Conservation (phyloP, 2,888 invertebrate species). For the Eupithecia pulchellata region DNA sequence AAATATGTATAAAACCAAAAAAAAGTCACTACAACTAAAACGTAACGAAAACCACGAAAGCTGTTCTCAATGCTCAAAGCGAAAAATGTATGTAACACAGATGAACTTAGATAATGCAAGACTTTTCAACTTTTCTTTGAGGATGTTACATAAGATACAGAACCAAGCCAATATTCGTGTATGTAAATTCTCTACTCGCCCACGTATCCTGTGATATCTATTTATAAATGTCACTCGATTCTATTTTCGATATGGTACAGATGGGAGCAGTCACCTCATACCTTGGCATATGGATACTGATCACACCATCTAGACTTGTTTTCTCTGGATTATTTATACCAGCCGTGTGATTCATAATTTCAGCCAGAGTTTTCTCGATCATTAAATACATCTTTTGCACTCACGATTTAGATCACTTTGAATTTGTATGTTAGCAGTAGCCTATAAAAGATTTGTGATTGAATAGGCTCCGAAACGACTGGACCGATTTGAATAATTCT, state of each 20-base stretch:
- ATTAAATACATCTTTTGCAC: background rate
- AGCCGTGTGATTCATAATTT: background rate
- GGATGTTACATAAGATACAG: constrained; percentile 9
- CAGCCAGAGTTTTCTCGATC: background rate
- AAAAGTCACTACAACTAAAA: background rate
- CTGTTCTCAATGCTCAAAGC: background rate
- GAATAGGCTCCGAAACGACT: no score
- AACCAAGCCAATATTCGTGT: constrained; percentile 34
- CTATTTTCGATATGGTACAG: constrained; percentile 43
- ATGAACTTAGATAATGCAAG: background rate
- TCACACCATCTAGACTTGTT: constrained; percentile 13
- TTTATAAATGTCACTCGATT: constrained; percentile 55
- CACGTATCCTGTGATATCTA: constrained; percentile 47
- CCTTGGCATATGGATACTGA: constrained; percentile 24
- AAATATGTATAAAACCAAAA: background rate
- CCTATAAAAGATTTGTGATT: no score
- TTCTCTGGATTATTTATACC: background rate
- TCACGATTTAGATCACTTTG: background rate
- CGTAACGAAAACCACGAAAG: background rate
- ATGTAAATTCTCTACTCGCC: constrained; percentile 45
- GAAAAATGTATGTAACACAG: background rate
- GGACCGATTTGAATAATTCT: no score
- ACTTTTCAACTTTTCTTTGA: no score
- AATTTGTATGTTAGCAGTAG: no score
- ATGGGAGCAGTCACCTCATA: constrained; percentile 57